A percentile compares a stretch with the other conserved stretches of the same genome.
These are phyloP conservation scores for Dromococcyx pavoninus DNA, from an alignment of 2,797 vertebrate species.

Conservation along the genomic window DNA sequence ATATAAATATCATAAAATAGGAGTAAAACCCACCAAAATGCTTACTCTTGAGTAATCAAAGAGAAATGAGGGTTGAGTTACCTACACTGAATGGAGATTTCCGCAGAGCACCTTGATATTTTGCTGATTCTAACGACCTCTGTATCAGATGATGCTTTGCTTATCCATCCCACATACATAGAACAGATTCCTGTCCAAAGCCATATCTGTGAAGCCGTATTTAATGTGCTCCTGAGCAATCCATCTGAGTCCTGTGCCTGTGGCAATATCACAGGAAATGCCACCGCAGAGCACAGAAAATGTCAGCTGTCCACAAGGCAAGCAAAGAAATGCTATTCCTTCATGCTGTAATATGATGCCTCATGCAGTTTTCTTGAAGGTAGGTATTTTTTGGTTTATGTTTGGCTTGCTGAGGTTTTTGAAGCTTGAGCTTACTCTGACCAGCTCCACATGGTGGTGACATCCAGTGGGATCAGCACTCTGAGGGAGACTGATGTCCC, in stretches of 20 bases:
- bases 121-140: neutral
- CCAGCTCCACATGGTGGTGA: neutral
- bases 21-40: neutral
- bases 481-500: neutral
- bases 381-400: neutral
- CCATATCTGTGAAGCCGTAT: conserved; percentile 18
- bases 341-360: neutral
- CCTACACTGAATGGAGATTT: neutral
- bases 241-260: conserved; percentile 16
- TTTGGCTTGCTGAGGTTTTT: neutral
- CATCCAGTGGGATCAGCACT: neutral
- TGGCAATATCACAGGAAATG: conserved; percentile 59
- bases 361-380: conserved; percentile 2
- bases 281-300: conserved; percentile 50
- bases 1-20: neutral
- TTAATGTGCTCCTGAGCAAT: conserved; percentile 43
- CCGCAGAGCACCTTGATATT: neutral
- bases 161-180: neutral
- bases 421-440: neutral
- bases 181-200: conserved; percentile 31
- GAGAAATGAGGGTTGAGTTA: neutral
- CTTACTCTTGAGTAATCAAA: neutral
- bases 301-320: conserved; percentile 37
- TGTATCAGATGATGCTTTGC: neutral
- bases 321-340: conserved; percentile 34